Percentiles rank a stretch among this genome's conserved stretches.
phyloP scores from a whole-genome alignment of 2,888 invertebrate genomes.

The Cantharis nigra region DNA sequence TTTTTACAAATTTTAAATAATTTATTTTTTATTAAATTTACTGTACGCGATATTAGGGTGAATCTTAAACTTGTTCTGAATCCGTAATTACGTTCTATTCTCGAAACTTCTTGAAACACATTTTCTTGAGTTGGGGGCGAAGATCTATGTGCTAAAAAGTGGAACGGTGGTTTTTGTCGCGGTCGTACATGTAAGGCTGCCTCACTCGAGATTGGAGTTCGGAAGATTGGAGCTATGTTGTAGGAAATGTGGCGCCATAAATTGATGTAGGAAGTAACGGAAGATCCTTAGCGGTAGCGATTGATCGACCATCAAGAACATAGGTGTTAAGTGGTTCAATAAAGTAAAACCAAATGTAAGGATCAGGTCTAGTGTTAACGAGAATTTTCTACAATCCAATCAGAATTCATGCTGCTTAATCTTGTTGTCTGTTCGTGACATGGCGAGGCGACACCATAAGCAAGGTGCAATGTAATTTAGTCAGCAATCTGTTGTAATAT shows the following conservation, averaged over 20 bases:
- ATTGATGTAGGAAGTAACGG: slow-evolving; percentile 33
- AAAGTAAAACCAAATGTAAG: slow-evolving; percentile 30
- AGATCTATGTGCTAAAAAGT: slow-evolving; percentile 15
- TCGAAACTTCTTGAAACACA: slow-evolving; percentile 12
- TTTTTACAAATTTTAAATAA: neutral
- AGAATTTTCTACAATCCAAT: slow-evolving; percentile 35
- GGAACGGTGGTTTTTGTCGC: slow-evolving; percentile 25
- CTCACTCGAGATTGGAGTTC: slow-evolving; percentile 28
- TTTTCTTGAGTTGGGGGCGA: slow-evolving; percentile 9
- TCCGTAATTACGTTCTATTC: slow-evolving; percentile 16
- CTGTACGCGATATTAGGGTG: neutral
- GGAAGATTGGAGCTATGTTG: slow-evolving; percentile 28
- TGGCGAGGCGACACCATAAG: slow-evolving; percentile 42
- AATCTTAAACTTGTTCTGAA: slow-evolving; percentile 1
- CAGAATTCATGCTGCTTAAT: slow-evolving; percentile 31
- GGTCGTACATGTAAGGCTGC: slow-evolving; percentile 25
- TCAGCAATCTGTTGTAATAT: slow-evolving; percentile 51
- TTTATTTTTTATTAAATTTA: neutral
- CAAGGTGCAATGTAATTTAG: slow-evolving; percentile 48
- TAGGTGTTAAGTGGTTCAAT: slow-evolving; percentile 39
- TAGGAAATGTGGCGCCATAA: slow-evolving; percentile 34
- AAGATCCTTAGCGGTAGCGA: slow-evolving; percentile 33
- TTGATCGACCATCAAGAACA: slow-evolving; percentile 37
- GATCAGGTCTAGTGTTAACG: slow-evolving; percentile 30
- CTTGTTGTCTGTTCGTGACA: slow-evolving; percentile 30